Conservation (phyloP, 2,888 invertebrate genomes). For the Xestia ashworthii region DNA sequence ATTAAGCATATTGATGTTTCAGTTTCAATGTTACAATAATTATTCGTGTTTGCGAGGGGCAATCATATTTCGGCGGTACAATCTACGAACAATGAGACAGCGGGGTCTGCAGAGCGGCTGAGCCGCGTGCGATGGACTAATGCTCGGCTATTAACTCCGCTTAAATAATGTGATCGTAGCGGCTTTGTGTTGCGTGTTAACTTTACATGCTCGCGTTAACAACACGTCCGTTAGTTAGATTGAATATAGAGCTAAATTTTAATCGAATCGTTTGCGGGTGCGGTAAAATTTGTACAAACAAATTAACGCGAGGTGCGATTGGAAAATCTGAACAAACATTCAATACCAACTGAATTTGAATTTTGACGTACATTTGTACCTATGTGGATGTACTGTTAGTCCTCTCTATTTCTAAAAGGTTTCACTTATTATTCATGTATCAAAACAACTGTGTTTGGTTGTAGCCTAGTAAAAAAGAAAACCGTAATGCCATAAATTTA, state of each 20-base stretch:
- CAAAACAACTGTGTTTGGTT: not conserved
- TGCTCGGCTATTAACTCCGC: slow-evolving; percentile 57
- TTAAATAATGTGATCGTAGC: slow-evolving; percentile 59
- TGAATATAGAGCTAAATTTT: slow-evolving; percentile 81
- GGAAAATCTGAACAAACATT: slow-evolving; percentile 85
- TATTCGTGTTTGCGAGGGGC: slow-evolving; percentile 75
- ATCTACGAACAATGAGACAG: slow-evolving; percentile 48
- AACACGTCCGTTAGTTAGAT: slow-evolving; percentile 71
- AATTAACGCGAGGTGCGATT: slow-evolving; percentile 85
- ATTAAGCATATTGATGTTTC: slow-evolving; percentile 83
- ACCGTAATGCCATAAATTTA: not conserved
- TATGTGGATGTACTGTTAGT: slow-evolving; percentile 28
- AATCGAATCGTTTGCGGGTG: slow-evolving; percentile 82
- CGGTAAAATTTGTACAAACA: slow-evolving; percentile 84
- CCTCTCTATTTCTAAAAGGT: slow-evolving; percentile 41
- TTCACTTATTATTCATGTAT: slow-evolving; percentile 32
- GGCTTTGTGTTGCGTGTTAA: slow-evolving; percentile 59
- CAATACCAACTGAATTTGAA: slow-evolving; percentile 79
- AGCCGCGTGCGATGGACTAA: slow-evolving; percentile 52
- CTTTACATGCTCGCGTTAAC: slow-evolving; percentile 69
- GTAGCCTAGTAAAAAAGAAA: not conserved
- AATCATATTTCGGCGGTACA: slow-evolving; percentile 70
- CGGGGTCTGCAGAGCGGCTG: slow-evolving; percentile 33
- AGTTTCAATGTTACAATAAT: slow-evolving; percentile 81
- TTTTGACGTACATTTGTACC: slow-evolving; percentile 70